A percentile compares a stretch with the other conserved stretches of the same genome.
These are phyloP conservation scores for Microctonus hyperodae DNA, from an alignment of 2,888 invertebrate genomes.

Conservation along the genomic window DNA sequence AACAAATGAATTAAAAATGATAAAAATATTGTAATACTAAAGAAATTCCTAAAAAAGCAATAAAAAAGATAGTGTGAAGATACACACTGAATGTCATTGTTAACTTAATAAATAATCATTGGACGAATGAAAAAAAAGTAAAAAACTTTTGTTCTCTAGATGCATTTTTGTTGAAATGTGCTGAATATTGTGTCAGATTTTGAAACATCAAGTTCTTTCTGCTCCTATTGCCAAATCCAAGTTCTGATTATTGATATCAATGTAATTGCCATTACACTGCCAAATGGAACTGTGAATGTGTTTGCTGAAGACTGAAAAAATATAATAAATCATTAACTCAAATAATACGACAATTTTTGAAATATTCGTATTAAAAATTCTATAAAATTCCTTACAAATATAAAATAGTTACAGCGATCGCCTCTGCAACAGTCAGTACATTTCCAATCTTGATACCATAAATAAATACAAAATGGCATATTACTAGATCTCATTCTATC, in stretches of 20 bases:
- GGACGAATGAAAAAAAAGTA: not conserved
- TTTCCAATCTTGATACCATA: conserved; percentile 97
- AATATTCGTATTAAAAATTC: not conserved
- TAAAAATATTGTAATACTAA: too few relatives aligned
- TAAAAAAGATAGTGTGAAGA: too few relatives aligned
- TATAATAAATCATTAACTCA: conserved; percentile 24
- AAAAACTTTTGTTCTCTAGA: not conserved
- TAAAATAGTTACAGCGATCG: conserved; percentile 93
- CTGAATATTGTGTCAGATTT: conserved; percentile 36
- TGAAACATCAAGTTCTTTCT: not conserved
- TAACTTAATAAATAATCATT: too few relatives aligned
- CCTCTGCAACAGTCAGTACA: conserved; percentile 96
- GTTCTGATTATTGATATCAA: conserved; percentile 29
- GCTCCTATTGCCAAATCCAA: conserved; percentile 25
- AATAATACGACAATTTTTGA: not conserved
- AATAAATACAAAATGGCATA: conserved; percentile 84
- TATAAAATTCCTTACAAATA: conserved; percentile 78
- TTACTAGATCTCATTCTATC: conserved; percentile 73
- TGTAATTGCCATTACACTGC: conserved; percentile 20
- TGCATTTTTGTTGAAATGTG: not conserved
- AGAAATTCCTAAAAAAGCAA: too few relatives aligned
- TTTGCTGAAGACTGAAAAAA: conserved; percentile 48
- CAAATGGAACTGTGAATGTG: conserved; percentile 17
- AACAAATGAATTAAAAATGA: too few relatives aligned
- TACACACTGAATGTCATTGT: too few relatives aligned